phyloP scores from a whole-genome alignment of 2,113 vertebrate genomes.

The Corynorhinus townsendii region DNA sequence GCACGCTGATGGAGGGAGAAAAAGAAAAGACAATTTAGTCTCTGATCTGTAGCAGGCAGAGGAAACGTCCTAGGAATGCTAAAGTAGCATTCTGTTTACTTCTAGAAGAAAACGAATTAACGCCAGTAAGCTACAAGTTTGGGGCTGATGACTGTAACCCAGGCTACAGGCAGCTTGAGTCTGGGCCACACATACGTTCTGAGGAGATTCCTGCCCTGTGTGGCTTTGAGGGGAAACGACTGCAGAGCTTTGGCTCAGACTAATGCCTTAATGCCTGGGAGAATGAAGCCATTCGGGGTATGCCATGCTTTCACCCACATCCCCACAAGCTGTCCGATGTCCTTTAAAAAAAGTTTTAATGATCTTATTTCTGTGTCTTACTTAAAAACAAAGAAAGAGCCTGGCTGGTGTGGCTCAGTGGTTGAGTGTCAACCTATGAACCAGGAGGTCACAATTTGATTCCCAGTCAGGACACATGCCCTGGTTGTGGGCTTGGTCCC shows the following conservation, averaged over 20 bases:
- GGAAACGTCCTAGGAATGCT: not conserved
- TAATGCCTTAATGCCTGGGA: not conserved
- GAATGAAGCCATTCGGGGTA: not conserved
- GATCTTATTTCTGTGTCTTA: not conserved
- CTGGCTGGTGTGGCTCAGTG: too few species aligned
- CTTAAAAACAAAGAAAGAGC: not conserved
- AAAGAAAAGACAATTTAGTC: slow-evolving; percentile 29
- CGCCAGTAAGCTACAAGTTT: not conserved
- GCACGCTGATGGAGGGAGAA: slow-evolving; percentile 79
- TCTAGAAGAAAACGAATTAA: not conserved
- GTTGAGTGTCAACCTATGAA: too few species aligned
- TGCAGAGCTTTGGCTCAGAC: not conserved
- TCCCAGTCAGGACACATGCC: too few species aligned
- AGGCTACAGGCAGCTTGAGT: not conserved
- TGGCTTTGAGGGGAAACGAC: not conserved
- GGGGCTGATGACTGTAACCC: not conserved
- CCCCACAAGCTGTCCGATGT: not conserved
- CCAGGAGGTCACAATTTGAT: too few species aligned
- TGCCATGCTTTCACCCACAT: not conserved
- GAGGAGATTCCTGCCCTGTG: not conserved
- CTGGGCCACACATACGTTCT: not conserved
- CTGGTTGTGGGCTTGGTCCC: too few species aligned
- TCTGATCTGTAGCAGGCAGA: not conserved
- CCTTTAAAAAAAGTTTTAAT: not conserved
- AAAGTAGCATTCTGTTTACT: not conserved